Evolutionary conservation across 2,797 vertebrate species (phyloP).

Genomic region (Margarornis squamiger): DNA sequence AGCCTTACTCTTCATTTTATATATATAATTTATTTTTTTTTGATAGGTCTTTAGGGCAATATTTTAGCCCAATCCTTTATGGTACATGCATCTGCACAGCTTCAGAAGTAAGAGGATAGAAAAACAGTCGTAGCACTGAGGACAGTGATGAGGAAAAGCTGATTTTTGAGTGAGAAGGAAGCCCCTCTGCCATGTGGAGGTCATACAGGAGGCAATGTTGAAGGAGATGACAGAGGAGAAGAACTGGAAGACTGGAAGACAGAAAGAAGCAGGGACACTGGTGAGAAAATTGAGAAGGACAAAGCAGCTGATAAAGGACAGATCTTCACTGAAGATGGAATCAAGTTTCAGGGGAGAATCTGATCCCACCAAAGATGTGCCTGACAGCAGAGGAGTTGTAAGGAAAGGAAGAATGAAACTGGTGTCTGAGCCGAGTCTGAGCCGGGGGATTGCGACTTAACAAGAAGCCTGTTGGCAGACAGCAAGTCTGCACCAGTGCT

Average conservation of each 20-base stretch:
- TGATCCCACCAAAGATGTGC: neutral
- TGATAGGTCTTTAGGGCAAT: neutral
- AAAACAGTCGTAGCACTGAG: neutral
- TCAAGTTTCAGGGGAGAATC: neutral
- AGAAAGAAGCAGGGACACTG: neutral
- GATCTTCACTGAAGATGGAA: neutral
- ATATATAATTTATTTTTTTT: too few species aligned
- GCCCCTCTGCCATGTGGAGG: rapidly evolving
- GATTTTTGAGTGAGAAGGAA: neutral
- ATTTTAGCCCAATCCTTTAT: neutral
- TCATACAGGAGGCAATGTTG: neutral
- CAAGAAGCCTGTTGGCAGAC: neutral
- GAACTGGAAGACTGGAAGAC: neutral
- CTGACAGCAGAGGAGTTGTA: neutral
- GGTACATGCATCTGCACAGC: neutral
- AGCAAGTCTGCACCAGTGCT: neutral
- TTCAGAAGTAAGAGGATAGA: neutral
- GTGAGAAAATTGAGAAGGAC: neutral
- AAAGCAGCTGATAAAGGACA: neutral
- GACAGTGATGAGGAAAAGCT: neutral
- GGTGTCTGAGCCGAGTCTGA: neutral
- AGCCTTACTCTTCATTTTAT: neutral
- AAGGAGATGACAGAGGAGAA: neutral
- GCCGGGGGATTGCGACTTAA: rapidly evolving
- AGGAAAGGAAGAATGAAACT: neutral